A percentile compares a stretch with the other conserved stretches of the same genome.
Evolutionary conservation across 2,797 vertebrate genomes (phyloP).

Genomic region (Podarcis siculus): DNA sequence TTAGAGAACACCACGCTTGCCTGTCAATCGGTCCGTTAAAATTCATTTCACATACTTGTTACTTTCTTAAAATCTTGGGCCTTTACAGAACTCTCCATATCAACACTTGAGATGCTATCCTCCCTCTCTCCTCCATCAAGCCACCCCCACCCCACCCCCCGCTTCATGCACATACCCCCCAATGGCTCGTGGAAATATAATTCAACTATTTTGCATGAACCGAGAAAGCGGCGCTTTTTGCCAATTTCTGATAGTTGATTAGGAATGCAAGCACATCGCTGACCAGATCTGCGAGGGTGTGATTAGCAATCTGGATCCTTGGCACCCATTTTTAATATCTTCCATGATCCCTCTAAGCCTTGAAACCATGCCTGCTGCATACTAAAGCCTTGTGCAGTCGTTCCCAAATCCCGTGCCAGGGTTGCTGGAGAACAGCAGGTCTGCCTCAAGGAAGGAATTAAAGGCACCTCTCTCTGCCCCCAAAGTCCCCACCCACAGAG

Average conservation of each 20-base stretch:
- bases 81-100: conserved; percentile 50
- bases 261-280: conserved; percentile 61
- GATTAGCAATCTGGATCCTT: conserved; percentile 76
- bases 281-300: conserved; percentile 62
- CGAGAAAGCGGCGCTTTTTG: conserved; percentile 19
- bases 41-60: conserved; percentile 21
- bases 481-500: not conserved
- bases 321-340: conserved; percentile 80
- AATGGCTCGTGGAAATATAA: conserved; percentile 40
- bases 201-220: conserved; percentile 29
- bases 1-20: conserved; percentile 71
- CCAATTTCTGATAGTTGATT: conserved; percentile 63
- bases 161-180: conserved; percentile 8
- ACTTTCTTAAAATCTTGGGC: conserved; percentile 44
- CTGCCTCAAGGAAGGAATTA: not conserved
- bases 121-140: not conserved
- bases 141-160: not conserved
- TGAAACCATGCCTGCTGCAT: conserved; percentile 68
- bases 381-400: conserved; percentile 62
- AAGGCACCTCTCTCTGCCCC: not conserved
- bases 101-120: conserved; percentile 25
- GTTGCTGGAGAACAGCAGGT: not conserved
- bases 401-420: conserved; percentile 45
- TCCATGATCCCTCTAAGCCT: conserved; percentile 69
- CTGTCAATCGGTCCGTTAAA: conserved; percentile 47